phyloP scores from a whole-genome alignment of 92 coral and sea anemone genomes.

The Desmophyllum pertusum region DNA sequence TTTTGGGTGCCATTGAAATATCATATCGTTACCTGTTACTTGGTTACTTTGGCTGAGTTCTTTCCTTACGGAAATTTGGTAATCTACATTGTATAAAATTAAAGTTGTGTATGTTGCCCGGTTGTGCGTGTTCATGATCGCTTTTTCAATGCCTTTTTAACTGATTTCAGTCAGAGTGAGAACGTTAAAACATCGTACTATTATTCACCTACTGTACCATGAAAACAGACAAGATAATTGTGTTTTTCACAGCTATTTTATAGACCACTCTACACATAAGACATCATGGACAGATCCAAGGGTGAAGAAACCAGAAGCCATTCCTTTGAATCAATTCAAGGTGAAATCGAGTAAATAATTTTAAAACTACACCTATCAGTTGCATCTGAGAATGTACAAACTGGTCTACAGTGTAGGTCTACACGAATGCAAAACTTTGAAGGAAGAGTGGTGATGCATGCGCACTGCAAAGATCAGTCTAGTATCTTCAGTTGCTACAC shows the following conservation, averaged over 20 bases:
- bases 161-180: background rate
- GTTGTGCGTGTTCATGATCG: no score
- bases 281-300: constrained; percentile 95
- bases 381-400: background rate
- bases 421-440: no score
- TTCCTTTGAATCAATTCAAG: constrained; percentile 50
- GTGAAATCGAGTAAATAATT: background rate
- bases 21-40: background rate
- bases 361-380: background rate
- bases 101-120: no score
- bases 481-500: no score
- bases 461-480: no score
- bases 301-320: constrained; percentile 20
- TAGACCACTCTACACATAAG: constrained; percentile 75
- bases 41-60: background rate
- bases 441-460: no score
- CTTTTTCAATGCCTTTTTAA: background rate
- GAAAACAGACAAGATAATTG: no score
- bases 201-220: no score
- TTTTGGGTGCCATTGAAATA: background rate
- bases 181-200: no score
- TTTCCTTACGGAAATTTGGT: background rate
- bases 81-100: no score
- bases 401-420: no score
- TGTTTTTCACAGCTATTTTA: constrained; percentile 71